Percentiles rank a stretch among this genome's conserved stretches.
phyloP scores from a whole-genome alignment of 2,113 vertebrate genomes.

The Eudyptes chrysolophus region DNA sequence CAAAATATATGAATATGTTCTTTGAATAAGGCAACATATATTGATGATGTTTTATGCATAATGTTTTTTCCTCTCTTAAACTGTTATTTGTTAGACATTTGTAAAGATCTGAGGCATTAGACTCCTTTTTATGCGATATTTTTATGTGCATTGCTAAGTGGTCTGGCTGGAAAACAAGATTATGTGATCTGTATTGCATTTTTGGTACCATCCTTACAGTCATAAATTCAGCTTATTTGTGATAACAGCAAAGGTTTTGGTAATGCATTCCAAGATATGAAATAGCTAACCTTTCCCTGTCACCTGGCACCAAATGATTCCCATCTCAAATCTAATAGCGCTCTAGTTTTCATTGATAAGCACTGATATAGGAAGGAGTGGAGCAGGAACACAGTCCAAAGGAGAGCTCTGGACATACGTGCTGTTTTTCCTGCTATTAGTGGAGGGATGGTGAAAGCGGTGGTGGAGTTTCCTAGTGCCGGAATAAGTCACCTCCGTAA shows the following conservation, averaged over 20 bases:
- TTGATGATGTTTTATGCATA: background rate
- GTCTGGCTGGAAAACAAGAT: conserved; percentile 17
- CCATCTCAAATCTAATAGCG: background rate
- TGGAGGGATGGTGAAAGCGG: background rate
- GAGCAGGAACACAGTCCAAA: background rate
- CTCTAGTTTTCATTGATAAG: background rate
- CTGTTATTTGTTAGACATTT: background rate
- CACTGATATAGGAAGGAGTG: background rate
- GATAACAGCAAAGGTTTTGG: background rate
- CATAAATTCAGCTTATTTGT: background rate
- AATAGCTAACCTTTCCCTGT: background rate
- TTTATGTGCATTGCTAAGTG: conserved; percentile 23
- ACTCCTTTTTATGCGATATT: background rate
- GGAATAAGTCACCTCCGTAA: background rate
- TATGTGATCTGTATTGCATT: background rate
- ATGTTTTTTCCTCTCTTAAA: background rate
- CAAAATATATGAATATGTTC: background rate
- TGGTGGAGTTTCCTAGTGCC: background rate
- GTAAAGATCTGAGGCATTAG: conserved; percentile 1
- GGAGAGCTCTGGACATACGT: background rate
- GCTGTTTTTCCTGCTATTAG: background rate
- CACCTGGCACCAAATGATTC: background rate
- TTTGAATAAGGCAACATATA: background rate
- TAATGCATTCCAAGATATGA: background rate
- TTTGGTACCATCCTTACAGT: background rate